Evolutionary conservation across 2,888 invertebrate genomes (phyloP), one percentile per base, ranked within the genome.

Genomic region (Chrysolina haemoptera): DNA sequence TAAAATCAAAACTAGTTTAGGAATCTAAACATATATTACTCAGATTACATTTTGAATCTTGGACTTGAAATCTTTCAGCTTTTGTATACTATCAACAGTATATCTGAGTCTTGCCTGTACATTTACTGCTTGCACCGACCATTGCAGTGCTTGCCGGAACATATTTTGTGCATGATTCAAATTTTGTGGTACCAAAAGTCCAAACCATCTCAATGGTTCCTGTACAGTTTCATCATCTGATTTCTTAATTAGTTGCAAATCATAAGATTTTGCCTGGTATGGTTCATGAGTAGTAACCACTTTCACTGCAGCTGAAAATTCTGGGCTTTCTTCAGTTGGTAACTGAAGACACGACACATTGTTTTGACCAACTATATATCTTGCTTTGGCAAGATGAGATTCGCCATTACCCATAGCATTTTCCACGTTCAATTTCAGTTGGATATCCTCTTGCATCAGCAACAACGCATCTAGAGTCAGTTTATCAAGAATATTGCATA

Each of bases 181-280:
- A 84, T 93, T 93, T 83, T 93, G 93, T 0, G 97, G 96, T 0
- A 96, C 95, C 46, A 97, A 87, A 50, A 96, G 91, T 12, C 96
- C 96, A 89, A 97, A 97, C 96, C 96, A 96, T 78, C 92, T 92
- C 41, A 96, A 85, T 0, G 97, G 96, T 86, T 97, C 92, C 35
- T 84, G 82, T 68, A 83, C 79, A 63, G 83, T 83, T 62, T 83
- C 48, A 85, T 87, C 87, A 82, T 89, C 83, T 62, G 10, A 84
- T 80, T 79, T 82, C 79, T 79, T 87, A 75, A 76, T 83, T 76
- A 75, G 72, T 20, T 84, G 81, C 16, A 89, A 76, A 55, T 89
- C 88, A 82, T 83, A 84, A 5, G 77, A 67, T 41, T 82, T 81
- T 65, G 81, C 70, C 8, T 80, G 82, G 16, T 82, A 81, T 6